Conservation (phyloP, 2,113 vertebrate genomes). For the Aplodontia rufa region DNA sequence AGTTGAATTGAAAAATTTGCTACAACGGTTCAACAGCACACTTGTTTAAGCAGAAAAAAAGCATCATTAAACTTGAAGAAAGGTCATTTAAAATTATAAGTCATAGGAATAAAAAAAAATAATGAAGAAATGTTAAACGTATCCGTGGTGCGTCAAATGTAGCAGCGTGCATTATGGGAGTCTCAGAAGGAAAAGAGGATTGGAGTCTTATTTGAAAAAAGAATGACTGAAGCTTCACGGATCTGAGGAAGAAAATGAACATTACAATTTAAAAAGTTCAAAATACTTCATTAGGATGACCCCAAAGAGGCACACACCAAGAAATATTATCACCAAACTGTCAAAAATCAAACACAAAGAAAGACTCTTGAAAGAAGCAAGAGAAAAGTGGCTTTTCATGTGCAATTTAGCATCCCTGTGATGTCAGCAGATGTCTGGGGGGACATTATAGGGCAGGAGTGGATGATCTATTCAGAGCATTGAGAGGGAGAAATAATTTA, state of each 20-base stretch:
- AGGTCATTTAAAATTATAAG: not conserved
- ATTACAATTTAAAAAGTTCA: not conserved
- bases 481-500: not conserved
- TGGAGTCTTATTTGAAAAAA: not conserved
- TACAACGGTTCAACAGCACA: not conserved
- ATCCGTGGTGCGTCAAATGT: not conserved
- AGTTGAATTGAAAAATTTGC: not conserved
- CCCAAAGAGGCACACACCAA: not conserved
- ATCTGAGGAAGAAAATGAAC: not conserved
- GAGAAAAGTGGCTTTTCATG: not conserved
- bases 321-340: not conserved
- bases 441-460: not conserved
- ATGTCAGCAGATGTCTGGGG: not conserved
- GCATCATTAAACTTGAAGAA: not conserved
- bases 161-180: not conserved
- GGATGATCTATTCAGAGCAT: not conserved
- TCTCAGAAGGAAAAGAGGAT: not conserved
- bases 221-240: not conserved
- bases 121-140: not conserved
- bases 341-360: not conserved
- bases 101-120: not conserved
- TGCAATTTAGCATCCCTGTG: not conserved
- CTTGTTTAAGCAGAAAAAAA: not conserved
- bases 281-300: not conserved
- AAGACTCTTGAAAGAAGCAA: not conserved